Conservation (phyloP, 2,888 invertebrate species). For the Tetanocera ferruginea region DNA sequence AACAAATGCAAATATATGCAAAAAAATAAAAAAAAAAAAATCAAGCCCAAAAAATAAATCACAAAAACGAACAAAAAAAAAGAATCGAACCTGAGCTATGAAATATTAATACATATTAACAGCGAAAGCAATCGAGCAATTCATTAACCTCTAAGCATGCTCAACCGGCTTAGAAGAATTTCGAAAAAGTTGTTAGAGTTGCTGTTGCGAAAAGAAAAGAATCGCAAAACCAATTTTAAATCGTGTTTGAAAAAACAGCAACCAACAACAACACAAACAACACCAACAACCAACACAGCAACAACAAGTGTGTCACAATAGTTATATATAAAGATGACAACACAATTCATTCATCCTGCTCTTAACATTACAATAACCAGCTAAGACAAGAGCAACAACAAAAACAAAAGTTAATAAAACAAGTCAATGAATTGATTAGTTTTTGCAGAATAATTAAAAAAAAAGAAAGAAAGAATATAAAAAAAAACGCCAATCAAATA, state of each 20-base stretch:
- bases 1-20: too few species aligned
- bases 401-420: neutral
- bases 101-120: too few species aligned
- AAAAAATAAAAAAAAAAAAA: too few species aligned
- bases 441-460: neutral
- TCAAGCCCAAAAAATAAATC: too few species aligned
- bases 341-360: constrained; percentile 41
- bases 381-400: neutral
- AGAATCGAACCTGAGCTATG: too few species aligned
- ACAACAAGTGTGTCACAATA: constrained; percentile 62
- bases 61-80: too few species aligned
- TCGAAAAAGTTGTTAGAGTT: neutral
- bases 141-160: too few species aligned
- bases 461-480: neutral
- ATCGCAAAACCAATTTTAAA: too few species aligned
- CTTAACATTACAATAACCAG: neutral
- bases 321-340: constrained; percentile 63
- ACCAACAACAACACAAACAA: constrained; percentile 38
- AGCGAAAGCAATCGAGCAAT: too few species aligned
- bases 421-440: neutral
- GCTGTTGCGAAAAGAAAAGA: too few species aligned
- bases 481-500: neutral
- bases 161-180: too few species aligned
- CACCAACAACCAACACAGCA: constrained; percentile 45
- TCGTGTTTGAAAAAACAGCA: too few species aligned